Percentiles rank a stretch among this genome's conserved stretches.
These are phyloP conservation scores for Plectus sambesii DNA, from an alignment of 1,140 invertebrate species.

Conservation along the genomic window DNA sequence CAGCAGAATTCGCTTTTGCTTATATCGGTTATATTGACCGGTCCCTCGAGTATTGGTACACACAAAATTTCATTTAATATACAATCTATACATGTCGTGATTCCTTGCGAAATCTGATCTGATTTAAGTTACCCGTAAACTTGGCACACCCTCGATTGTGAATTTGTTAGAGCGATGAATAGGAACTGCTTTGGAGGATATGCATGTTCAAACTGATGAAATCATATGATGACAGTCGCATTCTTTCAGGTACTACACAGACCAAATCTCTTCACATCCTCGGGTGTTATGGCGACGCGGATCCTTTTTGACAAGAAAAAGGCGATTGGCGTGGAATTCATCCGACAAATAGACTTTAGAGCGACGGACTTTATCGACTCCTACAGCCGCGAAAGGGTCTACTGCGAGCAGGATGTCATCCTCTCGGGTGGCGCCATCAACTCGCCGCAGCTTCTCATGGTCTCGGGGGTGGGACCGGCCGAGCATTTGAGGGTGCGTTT, in stretches of 20 bases:
- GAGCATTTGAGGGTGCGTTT: constrained; percentile 57
- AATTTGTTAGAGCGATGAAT: too few species aligned
- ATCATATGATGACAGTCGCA: too few species aligned
- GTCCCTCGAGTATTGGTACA: too few species aligned
- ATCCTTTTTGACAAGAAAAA: constrained; percentile 49
- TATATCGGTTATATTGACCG: too few species aligned
- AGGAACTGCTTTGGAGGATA: too few species aligned
- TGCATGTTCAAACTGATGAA: too few species aligned
- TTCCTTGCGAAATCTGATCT: too few species aligned
- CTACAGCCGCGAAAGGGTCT: constrained; percentile 18
- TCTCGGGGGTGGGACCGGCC: constrained; percentile 70
- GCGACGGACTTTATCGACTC: constrained; percentile 30
- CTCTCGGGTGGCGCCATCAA: constrained; percentile 51
- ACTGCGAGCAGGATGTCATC: constrained; percentile 47
- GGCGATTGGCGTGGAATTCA: constrained; percentile 50
- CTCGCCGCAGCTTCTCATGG: constrained; percentile 60
- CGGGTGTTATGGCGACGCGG: constrained; percentile 44
- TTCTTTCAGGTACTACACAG: constrained; percentile 35
- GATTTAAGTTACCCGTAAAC: too few species aligned
- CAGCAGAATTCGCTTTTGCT: too few species aligned
- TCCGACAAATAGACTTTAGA: constrained; percentile 32
- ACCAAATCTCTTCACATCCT: constrained; percentile 46
- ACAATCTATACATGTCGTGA: too few species aligned
- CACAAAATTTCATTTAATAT: constrained; percentile 17
- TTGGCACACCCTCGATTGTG: too few species aligned